Base-by-base conservation (phyloP, 2,888 invertebrate species). In the Pecten maximus region DNA sequence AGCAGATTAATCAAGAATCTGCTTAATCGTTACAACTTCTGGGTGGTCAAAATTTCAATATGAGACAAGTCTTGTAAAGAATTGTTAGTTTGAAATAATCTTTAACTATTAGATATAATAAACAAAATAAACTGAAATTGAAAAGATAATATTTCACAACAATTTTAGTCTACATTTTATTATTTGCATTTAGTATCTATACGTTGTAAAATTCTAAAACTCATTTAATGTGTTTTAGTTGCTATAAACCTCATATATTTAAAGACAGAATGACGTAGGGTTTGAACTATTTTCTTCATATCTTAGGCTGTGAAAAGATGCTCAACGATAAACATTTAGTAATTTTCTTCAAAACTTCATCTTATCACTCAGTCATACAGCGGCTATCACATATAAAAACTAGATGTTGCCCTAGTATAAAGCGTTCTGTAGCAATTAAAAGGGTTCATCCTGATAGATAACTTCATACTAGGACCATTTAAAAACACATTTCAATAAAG, bases 21-120 rank as follows among this genome's bases (percentile, higher is more conserved):
- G 28, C 15, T 74, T 35, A 74, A 74, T 74, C 74, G 74, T 74
- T 74, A 74, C 35, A 74, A 10, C 74, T 74, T 74, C 74, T 74
- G 74, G 74, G 74, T 74, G 74, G 74, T 35, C 74, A 74, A 74
- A 74, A 35, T 74, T 28, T 6, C 74, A 35, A 74, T 12, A 74
- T 28, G 28, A 74, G 28, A 35, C 28, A 28, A 74, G 74, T 16
- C 28, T 6, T 74, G 28, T 35, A 35, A 28, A 74, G 74, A 74
- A 12, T 74, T 35, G 35, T 74, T 15, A 74, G 74, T 28, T 35
- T 74, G 10, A 28, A 74, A 74, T 35, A 10, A 44, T 44, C 44
- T 44, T 10, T 10, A 44, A 44, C 44, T 12, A 12, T 44, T 10
- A n/a, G n/a, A 10, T 12, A 12, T 12, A 44, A 44, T 44, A 44